Percentiles rank a stretch among this genome's conserved stretches.
These are phyloP conservation scores for Drepana falcataria DNA, from an alignment of 2,888 invertebrate species.

Conservation along the genomic window DNA sequence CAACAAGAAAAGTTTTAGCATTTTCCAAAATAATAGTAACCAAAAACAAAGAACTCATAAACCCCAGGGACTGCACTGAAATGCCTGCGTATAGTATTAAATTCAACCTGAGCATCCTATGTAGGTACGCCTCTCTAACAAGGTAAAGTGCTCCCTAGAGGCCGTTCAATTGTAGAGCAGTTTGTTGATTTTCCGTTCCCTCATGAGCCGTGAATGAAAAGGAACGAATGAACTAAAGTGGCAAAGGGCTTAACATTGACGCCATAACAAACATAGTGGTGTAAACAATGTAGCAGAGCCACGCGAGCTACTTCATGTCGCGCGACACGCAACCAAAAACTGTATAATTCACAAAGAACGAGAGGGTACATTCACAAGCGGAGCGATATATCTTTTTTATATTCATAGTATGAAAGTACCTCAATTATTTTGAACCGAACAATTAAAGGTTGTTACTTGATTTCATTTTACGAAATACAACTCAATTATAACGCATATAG, in stretches of 20 bases:
- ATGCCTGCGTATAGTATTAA: neutral
- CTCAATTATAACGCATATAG: too few species aligned
- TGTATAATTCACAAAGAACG: slow-evolving; percentile 24
- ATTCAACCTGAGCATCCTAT: neutral
- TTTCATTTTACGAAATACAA: too few species aligned
- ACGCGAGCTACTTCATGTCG: slow-evolving; percentile 30
- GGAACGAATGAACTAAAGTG: slow-evolving; percentile 15
- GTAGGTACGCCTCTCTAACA: neutral
- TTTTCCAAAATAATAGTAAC: neutral
- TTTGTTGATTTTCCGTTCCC: slow-evolving; percentile 10
- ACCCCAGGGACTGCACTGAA: neutral
- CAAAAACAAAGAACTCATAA: neutral
- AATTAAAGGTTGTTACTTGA: too few species aligned
- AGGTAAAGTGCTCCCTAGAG: slow-evolving; percentile 1
- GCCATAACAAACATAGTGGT: slow-evolving; percentile 23
- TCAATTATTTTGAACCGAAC: too few species aligned
- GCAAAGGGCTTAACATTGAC: slow-evolving; percentile 20
- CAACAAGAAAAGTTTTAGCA: too few species aligned
- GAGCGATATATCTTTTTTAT: slow-evolving; percentile 2
- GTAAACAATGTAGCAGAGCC: slow-evolving; percentile 28
- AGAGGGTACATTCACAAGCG: slow-evolving; percentile 4
- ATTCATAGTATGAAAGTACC: too few species aligned
- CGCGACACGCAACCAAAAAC: slow-evolving; percentile 25
- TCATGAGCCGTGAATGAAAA: slow-evolving; percentile 9
- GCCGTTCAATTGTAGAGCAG: neutral